phyloP scores from a whole-genome alignment of 2,888 invertebrate species.

The Megalurothrips usitatus region DNA sequence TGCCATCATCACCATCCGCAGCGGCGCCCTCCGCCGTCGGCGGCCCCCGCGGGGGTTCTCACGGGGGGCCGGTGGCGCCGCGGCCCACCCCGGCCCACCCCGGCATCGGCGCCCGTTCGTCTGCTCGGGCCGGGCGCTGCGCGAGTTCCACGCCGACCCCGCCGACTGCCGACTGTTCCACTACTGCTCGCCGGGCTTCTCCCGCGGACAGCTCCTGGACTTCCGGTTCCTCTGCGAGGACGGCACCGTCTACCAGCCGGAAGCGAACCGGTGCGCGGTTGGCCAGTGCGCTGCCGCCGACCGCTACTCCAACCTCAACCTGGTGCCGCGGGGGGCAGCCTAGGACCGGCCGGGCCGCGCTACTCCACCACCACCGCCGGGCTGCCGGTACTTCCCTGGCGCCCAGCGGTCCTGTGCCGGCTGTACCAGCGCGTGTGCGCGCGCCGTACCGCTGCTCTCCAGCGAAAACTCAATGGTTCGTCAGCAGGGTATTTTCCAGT shows the following conservation, averaged over 20 bases:
- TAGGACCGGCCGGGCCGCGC: not conserved
- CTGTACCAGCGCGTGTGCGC: not conserved
- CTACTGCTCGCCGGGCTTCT: constrained; percentile 58
- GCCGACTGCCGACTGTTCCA: constrained; percentile 58
- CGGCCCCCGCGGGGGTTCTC: not conserved
- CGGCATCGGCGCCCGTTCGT: constrained; percentile 46
- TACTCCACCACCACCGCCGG: not conserved
- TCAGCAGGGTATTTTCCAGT: not conserved
- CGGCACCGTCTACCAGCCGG: constrained; percentile 54
- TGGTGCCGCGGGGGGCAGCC: not conserved
- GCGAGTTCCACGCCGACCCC: constrained; percentile 55
- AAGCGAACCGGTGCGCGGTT: constrained; percentile 39
- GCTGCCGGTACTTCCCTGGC: too few relatives aligned
- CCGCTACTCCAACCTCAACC: not conserved
- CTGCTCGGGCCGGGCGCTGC: constrained; percentile 52
- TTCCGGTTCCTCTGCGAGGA: constrained; percentile 58
- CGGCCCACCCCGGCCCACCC: not conserved
- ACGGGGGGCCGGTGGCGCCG: not conserved
- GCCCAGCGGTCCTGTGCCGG: not conserved
- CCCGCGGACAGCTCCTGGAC: constrained; percentile 53
- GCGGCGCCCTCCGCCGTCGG: not conserved
- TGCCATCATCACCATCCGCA: not conserved
- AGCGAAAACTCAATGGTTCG: not conserved
- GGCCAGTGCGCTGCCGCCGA: not conserved
- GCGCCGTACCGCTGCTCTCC: not conserved